Evolutionary conservation across 1,140 invertebrate species (phyloP).

Genomic region (Schlechtendalia chinensis): DNA sequence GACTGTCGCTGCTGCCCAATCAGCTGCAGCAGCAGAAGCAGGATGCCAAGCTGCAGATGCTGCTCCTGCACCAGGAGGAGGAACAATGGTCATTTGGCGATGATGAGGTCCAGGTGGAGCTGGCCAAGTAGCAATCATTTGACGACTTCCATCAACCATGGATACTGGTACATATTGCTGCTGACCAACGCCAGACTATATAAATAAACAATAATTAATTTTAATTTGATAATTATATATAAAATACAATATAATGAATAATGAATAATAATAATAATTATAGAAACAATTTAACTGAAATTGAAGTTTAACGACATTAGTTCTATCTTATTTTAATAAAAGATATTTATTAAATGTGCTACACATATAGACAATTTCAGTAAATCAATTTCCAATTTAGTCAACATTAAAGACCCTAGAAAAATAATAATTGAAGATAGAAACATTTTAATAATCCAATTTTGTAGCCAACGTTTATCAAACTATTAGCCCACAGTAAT

Average conservation of each 20-base stretch:
- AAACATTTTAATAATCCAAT: too few relatives aligned
- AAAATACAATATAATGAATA: background rate
- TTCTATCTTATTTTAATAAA: too few relatives aligned
- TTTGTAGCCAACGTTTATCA: too few relatives aligned
- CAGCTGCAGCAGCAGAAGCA: constrained; percentile 66
- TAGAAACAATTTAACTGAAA: too few relatives aligned
- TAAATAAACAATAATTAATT: background rate
- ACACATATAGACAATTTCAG: too few relatives aligned
- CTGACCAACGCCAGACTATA: constrained; percentile 60
- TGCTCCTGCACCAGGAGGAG: constrained; percentile 83
- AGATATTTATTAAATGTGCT: too few relatives aligned
- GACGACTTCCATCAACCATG: constrained; percentile 75
- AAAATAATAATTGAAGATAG: too few relatives aligned
- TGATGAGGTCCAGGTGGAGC: constrained; percentile 59
- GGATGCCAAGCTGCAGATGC: constrained; percentile 69
- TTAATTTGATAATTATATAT: background rate
- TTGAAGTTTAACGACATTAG: too few relatives aligned
- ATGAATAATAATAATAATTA: too few relatives aligned
- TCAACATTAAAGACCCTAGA: too few relatives aligned
- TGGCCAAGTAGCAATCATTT: constrained; percentile 77
- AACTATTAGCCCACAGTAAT: too few relatives aligned
- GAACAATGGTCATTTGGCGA: constrained; percentile 72
- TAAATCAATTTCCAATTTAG: too few relatives aligned
- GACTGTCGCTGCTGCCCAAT: constrained; percentile 64
- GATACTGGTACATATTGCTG: constrained; percentile 88